A percentile compares a stretch with the other conserved stretches of the same genome.
phyloP scores from a whole-genome alignment of 30 jellyfish, hydroid and myxozoan genomes.

The Turritopsis dohrnii region DNA sequence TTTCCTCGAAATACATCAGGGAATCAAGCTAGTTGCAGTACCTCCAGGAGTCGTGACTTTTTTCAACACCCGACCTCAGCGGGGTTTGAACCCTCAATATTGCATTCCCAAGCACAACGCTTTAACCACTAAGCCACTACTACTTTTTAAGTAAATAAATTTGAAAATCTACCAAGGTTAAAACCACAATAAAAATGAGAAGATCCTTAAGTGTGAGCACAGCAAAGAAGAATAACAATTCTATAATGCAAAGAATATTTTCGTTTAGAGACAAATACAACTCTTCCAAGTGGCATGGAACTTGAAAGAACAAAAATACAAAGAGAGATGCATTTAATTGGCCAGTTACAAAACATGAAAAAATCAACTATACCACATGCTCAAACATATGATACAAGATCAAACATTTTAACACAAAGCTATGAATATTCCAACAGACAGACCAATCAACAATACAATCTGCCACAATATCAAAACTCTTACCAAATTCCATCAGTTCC shows the following conservation, averaged over 20 bases:
- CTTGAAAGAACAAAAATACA: conserved; percentile 3
- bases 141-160: too few species aligned
- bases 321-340: conserved; percentile 9
- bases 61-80: too few species aligned
- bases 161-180: too few species aligned
- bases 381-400: neutral
- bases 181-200: too few species aligned
- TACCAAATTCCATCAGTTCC: neutral
- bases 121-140: too few species aligned
- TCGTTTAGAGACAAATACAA: neutral
- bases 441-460: neutral
- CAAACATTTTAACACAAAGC: neutral
- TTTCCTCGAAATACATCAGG: too few species aligned
- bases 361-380: conserved; percentile 26
- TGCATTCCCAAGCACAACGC: too few species aligned
- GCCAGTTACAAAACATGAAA: conserved; percentile 18
- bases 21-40: too few species aligned
- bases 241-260: neutral
- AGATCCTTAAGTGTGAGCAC: too few species aligned
- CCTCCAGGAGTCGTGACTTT: too few species aligned
- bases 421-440: neutral
- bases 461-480: neutral
- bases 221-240: neutral
- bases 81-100: too few species aligned
- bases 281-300: neutral